A percentile compares a stretch with the other conserved stretches of the same genome.
phyloP scores from a whole-genome alignment of 1,140 invertebrate genomes.

The Diachasma alloeum region DNA sequence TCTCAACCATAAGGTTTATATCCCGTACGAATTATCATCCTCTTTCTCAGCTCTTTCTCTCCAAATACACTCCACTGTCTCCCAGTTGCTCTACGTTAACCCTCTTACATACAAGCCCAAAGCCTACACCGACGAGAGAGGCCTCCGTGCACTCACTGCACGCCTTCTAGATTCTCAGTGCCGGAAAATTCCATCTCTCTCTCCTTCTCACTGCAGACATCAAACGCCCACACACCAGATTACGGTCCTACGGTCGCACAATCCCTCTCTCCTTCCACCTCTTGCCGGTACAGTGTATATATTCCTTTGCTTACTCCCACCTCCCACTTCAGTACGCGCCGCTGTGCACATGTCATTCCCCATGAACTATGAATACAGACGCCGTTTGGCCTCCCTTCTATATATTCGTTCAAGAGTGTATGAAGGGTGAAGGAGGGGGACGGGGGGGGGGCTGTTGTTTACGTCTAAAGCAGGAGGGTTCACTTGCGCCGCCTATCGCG shows the following conservation, averaged over 20 bases:
- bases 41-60: neutral
- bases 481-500: neutral
- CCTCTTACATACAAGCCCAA: neutral
- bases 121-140: neutral
- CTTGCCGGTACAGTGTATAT: neutral
- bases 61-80: neutral
- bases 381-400: slow-evolving; percentile 24
- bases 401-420: slow-evolving; percentile 12
- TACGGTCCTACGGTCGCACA: slow-evolving; percentile 28
- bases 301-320: neutral
- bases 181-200: slow-evolving; percentile 33
- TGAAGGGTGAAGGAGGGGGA: neutral
- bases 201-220: slow-evolving; percentile 33
- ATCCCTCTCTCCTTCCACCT: neutral
- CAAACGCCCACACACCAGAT: slow-evolving; percentile 45
- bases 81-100: neutral
- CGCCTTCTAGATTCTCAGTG: neutral
- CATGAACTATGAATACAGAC: slow-evolving; percentile 40
- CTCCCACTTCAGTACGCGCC: slow-evolving; percentile 10
- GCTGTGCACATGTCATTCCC: slow-evolving; percentile 45
- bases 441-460: slow-evolving; percentile 25
- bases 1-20: neutral
- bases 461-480: slow-evolving; percentile 34
- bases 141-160: slow-evolving; percentile 11
- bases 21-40: neutral